These are phyloP conservation scores for Macrotis lagotis DNA, from an alignment of 2,113 vertebrate genomes.

Conservation along the genomic window DNA sequence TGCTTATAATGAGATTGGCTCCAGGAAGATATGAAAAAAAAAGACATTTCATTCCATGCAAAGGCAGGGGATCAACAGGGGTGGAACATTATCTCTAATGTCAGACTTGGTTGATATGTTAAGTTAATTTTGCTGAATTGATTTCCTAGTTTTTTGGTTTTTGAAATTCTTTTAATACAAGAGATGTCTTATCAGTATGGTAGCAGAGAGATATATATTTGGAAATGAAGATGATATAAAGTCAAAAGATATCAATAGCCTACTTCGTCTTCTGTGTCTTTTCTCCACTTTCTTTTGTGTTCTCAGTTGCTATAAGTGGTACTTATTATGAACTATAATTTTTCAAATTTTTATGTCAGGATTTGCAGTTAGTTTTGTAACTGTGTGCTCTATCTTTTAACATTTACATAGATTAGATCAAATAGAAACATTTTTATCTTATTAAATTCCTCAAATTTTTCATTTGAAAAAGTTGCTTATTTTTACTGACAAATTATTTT, in stretches of 20 bases:
- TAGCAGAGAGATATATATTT: background rate
- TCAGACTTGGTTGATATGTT: background rate
- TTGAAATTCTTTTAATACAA: background rate
- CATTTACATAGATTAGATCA: background rate
- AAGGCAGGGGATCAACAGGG: background rate
- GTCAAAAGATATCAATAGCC: background rate
- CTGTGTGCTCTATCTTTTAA: background rate
- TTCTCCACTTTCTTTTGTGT: background rate
- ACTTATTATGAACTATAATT: background rate
- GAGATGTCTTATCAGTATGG: background rate
- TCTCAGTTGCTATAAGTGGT: background rate
- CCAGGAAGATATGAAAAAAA: background rate
- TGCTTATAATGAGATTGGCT: background rate
- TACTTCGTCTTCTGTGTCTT: background rate
- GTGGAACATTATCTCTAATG: background rate
- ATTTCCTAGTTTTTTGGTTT: background rate
- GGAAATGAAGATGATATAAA: background rate
- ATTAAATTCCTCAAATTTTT: background rate
- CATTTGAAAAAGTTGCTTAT: background rate
- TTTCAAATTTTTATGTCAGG: background rate
- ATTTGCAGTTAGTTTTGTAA: background rate
- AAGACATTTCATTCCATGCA: background rate
- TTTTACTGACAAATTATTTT: background rate
- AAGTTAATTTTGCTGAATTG: background rate
- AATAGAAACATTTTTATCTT: background rate